A percentile compares a stretch with the other conserved stretches of the same genome.
Evolutionary conservation across 2,797 vertebrate species (phyloP).

Genomic region (Eleutherodactylus coqui): DNA sequence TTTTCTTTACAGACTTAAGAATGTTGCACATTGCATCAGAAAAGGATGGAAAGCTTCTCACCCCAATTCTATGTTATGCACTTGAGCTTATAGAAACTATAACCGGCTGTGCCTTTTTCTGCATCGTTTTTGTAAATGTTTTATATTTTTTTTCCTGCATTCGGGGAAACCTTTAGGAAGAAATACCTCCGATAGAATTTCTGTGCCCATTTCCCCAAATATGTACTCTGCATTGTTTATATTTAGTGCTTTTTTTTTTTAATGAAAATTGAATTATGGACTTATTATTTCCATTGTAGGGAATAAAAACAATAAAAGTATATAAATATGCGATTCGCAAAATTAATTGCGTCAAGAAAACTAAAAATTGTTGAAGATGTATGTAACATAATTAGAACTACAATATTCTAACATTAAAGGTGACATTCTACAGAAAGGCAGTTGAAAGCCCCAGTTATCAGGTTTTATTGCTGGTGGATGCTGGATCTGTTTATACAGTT

Average conservation of each 20-base stretch:
- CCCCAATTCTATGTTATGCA: slow-evolving; percentile 80
- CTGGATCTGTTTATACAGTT: too few relatives aligned
- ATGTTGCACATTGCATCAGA: slow-evolving; percentile 66
- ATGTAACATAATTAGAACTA: too few relatives aligned
- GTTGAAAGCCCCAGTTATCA: too few relatives aligned
- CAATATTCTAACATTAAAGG: too few relatives aligned
- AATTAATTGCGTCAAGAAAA: background rate
- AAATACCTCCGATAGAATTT: slow-evolving; percentile 81
- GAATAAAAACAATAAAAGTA: slow-evolving; percentile 76
- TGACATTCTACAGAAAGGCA: too few relatives aligned
- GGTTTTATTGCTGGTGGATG: too few relatives aligned
- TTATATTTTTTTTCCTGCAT: slow-evolving; percentile 81
- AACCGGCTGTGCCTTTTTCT: slow-evolving; percentile 94
- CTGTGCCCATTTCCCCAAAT: slow-evolving; percentile 76
- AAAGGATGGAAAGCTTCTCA: slow-evolving; percentile 83
- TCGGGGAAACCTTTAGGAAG: slow-evolving; percentile 81
- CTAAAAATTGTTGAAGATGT: too few relatives aligned
- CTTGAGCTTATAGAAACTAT: slow-evolving; percentile 83
- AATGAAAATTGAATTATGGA: slow-evolving; percentile 77
- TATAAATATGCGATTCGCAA: slow-evolving; percentile 39
- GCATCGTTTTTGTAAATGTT: slow-evolving; percentile 88
- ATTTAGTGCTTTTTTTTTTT: slow-evolving; percentile 82
- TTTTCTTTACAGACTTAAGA: slow-evolving; percentile 72
- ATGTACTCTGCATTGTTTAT: slow-evolving; percentile 83
- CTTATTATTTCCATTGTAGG: slow-evolving; percentile 72